Conservation (phyloP, 37 sponge, comb jelly and placozoan species). For the Haliclona indistincta region DNA sequence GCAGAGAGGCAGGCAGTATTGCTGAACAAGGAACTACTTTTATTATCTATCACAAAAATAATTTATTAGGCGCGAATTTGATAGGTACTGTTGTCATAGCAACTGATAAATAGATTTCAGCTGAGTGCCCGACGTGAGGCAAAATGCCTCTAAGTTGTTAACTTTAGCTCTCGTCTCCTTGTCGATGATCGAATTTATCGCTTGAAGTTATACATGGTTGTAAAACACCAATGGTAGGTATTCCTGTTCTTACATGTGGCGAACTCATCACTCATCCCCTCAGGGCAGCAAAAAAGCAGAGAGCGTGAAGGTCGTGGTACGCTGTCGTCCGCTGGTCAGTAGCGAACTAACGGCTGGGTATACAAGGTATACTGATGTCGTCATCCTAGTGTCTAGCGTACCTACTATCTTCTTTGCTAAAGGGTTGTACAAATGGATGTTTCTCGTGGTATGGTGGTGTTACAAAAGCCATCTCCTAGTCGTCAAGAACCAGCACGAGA, state of each 20-base stretch:
- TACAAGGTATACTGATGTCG: constrained; percentile 44
- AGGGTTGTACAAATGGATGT: constrained; percentile 89
- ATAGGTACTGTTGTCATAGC: no score
- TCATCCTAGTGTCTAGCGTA: not conserved
- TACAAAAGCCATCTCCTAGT: constrained; percentile 56
- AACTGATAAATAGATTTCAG: no score
- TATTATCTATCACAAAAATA: no score
- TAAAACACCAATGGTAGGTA: no score
- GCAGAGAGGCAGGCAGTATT: constrained; percentile 76
- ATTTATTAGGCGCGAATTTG: no score
- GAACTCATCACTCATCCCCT: not conserved
- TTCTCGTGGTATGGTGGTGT: constrained; percentile 51
- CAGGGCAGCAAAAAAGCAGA: constrained; percentile 74
- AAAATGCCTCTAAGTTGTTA: no score
- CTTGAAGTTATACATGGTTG: no score
- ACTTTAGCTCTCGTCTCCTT: no score
- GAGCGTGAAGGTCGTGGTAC: constrained; percentile 90
- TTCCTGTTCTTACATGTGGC: not conserved
- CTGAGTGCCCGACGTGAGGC: no score
- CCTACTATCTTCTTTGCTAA: not conserved
- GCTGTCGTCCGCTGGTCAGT: constrained; percentile 90
- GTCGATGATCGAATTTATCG: no score
- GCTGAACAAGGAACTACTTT: constrained; percentile 79
- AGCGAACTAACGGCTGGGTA: constrained; percentile 63
- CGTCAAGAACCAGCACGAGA: constrained; percentile 53